Evolutionary conservation across 2,888 invertebrate genomes (phyloP).

Genomic region (Philereme vetulata): DNA sequence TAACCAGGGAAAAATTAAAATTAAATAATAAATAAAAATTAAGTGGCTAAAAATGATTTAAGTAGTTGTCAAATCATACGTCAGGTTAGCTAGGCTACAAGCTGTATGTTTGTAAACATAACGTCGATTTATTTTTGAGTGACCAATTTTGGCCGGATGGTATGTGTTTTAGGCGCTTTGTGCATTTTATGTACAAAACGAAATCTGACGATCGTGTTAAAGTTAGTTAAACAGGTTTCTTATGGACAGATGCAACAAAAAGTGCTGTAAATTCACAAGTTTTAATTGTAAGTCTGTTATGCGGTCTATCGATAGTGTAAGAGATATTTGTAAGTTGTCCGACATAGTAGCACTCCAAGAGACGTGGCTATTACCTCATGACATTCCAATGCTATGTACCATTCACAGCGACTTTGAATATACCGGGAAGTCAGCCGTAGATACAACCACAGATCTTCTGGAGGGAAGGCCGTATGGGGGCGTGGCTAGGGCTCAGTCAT

Average conservation of each 20-base stretch:
- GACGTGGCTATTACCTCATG: not conserved
- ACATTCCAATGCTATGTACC: not conserved
- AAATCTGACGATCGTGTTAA: constrained; percentile 1
- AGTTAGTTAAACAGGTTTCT: not conserved
- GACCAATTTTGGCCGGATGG: constrained; percentile 15
- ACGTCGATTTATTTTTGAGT: constrained; percentile 8
- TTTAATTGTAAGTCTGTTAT: not conserved
- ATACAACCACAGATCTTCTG: not conserved
- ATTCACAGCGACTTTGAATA: not conserved
- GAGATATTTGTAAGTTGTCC: not conserved
- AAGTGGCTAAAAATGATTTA: no score
- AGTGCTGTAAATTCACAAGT: not conserved
- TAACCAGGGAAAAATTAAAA: no score
- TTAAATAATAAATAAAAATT: no score
- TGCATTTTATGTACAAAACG: constrained; percentile 9
- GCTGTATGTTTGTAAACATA: constrained; percentile 4
- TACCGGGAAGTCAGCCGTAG: not conserved
- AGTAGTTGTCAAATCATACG: no score
- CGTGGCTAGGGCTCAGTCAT: no score
- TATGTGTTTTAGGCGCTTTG: constrained; percentile 11
- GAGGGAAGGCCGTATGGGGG: not conserved
- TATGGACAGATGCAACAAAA: not conserved
- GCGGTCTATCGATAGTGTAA: not conserved
- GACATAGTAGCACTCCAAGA: not conserved
- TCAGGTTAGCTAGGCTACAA: no score